Evolutionary conservation across 2,113 vertebrate genomes (phyloP).

Genomic region (Meriones unguiculatus): DNA sequence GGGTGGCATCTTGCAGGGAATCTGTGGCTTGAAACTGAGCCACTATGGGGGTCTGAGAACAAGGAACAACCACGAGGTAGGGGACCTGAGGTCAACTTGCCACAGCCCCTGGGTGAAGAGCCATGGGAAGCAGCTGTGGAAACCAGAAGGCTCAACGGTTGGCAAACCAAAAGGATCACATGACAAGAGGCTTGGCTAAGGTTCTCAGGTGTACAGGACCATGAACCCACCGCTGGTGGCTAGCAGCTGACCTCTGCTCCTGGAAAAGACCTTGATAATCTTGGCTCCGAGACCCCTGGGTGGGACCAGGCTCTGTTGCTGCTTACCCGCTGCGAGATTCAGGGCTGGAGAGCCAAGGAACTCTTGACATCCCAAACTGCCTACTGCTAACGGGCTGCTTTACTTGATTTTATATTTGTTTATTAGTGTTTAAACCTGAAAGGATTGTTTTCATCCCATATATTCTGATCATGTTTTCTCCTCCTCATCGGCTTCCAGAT

Average conservation of each 20-base stretch:
- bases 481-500: neutral
- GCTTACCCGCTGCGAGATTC: rapidly evolving
- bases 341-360: neutral
- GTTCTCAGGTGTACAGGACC: too few relatives aligned
- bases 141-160: too few relatives aligned
- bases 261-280: neutral
- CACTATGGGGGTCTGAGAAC: neutral
- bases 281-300: neutral
- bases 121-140: neutral
- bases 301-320: neutral
- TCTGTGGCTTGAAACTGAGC: neutral
- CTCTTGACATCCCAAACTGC: neutral
- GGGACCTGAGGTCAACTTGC: neutral
- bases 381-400: neutral
- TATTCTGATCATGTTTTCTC: neutral
- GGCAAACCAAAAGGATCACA: neutral
- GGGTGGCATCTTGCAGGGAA: neutral
- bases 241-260: neutral
- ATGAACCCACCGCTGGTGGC: neutral
- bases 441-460: neutral
- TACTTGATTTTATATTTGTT: neutral
- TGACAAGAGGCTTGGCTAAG: too few relatives aligned
- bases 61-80: neutral
- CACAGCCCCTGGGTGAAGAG: neutral
- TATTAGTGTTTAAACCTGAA: neutral